Conservation (phyloP, 1,140 invertebrate species). For the Melanaphis sacchari region DNA sequence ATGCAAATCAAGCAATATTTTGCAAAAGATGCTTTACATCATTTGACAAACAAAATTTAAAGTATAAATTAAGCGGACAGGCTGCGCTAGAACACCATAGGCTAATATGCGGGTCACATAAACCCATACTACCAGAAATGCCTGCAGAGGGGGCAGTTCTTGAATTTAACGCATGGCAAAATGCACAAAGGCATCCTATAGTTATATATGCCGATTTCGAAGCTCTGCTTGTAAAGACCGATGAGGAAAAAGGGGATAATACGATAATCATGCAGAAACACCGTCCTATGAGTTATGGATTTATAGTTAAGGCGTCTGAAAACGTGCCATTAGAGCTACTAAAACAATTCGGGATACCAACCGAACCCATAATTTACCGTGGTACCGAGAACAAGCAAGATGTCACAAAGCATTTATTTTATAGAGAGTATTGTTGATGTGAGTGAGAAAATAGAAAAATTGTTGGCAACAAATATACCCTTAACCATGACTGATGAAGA, state of each 20-base stretch:
- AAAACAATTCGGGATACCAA: background rate
- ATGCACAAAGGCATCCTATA: background rate
- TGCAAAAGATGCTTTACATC: constrained; percentile 20
- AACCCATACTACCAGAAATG: background rate
- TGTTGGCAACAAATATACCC: background rate
- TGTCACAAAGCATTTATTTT: background rate
- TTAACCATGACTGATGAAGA: background rate
- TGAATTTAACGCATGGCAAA: background rate
- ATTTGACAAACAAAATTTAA: background rate
- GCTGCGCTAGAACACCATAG: background rate
- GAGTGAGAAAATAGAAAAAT: background rate
- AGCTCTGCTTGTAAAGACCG: background rate
- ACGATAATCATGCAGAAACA: background rate
- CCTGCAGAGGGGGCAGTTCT: background rate
- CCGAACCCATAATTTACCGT: background rate
- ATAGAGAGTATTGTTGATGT: background rate
- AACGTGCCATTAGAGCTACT: background rate
- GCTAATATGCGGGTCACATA: background rate
- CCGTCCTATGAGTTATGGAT: background rate
- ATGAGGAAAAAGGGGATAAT: background rate
- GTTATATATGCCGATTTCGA: too few relatives aligned
- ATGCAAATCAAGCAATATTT: background rate
- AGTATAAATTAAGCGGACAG: background rate
- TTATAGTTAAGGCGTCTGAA: background rate
- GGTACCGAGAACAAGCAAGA: background rate